Conservation (phyloP, 2,888 invertebrate genomes). For the Andrena trimmerana region DNA sequence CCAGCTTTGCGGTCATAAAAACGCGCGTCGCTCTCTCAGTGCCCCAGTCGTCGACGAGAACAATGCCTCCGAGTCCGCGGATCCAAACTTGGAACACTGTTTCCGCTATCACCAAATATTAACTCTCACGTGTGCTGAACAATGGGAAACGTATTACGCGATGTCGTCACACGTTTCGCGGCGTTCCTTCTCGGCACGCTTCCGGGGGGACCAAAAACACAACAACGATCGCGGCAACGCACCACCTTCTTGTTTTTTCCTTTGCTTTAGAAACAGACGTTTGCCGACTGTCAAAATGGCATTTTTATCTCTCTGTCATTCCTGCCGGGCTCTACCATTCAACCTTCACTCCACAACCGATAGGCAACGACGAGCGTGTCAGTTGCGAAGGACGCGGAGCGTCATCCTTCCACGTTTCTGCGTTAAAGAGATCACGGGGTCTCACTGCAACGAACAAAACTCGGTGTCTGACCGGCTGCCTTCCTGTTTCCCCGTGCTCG, state of each 20-base stretch:
- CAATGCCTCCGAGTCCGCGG: neutral
- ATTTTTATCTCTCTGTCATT: neutral
- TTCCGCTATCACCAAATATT: constrained; percentile 20
- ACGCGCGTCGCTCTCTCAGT: neutral
- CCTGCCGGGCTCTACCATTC: neutral
- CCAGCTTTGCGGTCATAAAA: constrained; percentile 9
- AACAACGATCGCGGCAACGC: constrained; percentile 18
- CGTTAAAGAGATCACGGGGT: constrained; percentile 32
- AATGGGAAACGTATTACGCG: constrained; percentile 8
- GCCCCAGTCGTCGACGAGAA: constrained; percentile 1
- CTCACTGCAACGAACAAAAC: constrained; percentile 25
- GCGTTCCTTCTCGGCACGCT: constrained; percentile 27
- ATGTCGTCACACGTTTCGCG: neutral
- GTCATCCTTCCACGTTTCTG: constrained; percentile 40
- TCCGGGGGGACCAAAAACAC: neutral
- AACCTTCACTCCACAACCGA: neutral
- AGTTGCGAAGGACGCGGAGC: constrained; percentile 17
- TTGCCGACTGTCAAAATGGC: constrained; percentile 26
- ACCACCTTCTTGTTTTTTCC: neutral
- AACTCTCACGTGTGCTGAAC: constrained; percentile 15
- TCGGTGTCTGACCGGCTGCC: constrained; percentile 25
- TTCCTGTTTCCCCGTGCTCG: constrained; percentile 16
- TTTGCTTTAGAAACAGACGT: neutral
- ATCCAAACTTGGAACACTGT: constrained; percentile 37
- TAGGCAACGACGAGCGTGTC: constrained; percentile 1